phyloP scores from a whole-genome alignment of 2,888 invertebrate species.

The Tetropium fuscum region DNA sequence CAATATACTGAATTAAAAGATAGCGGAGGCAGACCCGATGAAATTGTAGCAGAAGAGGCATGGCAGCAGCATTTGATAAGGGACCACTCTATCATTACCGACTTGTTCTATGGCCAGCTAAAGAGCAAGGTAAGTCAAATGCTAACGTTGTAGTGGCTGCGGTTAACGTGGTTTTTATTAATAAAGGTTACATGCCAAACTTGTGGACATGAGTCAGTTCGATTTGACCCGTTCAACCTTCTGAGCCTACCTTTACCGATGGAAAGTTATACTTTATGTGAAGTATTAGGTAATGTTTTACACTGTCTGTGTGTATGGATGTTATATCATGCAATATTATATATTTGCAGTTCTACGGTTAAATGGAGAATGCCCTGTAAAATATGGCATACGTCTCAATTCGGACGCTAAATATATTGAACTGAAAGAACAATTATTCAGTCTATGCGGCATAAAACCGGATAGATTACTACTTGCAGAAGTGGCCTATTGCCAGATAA shows the following conservation, averaged over 20 bases:
- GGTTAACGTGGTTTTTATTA: background rate
- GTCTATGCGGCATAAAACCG: conserved; percentile 72
- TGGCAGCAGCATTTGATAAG: conserved; percentile 87
- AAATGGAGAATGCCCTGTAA: conserved; percentile 85
- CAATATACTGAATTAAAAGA: conserved; percentile 81
- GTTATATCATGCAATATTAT: too few species aligned
- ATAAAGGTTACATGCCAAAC: conserved; percentile 77
- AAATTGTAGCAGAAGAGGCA: conserved; percentile 77
- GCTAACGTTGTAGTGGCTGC: background rate
- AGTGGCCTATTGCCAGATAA: conserved; percentile 77
- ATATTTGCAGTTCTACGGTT: conserved; percentile 74
- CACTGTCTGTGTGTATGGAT: background rate
- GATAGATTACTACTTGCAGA: conserved; percentile 79
- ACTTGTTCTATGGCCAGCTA: conserved; percentile 92
- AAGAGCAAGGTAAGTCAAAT: conserved; percentile 79
- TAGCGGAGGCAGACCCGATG: conserved; percentile 82
- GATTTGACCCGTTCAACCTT: conserved; percentile 94
- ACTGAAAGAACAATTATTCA: conserved; percentile 78
- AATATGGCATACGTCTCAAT: conserved; percentile 86
- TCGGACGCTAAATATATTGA: conserved; percentile 85
- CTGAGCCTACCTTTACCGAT: conserved; percentile 89
- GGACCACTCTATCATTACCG: conserved; percentile 90
- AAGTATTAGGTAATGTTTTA: conserved; percentile 70
- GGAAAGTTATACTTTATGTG: conserved; percentile 84
- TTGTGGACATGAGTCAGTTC: conserved; percentile 86